These are phyloP conservation scores for roundworm (Caenorhabditis elegans) DNA, from an alignment of 1,140 invertebrate genomes.

Conservation along the genomic window DNA sequence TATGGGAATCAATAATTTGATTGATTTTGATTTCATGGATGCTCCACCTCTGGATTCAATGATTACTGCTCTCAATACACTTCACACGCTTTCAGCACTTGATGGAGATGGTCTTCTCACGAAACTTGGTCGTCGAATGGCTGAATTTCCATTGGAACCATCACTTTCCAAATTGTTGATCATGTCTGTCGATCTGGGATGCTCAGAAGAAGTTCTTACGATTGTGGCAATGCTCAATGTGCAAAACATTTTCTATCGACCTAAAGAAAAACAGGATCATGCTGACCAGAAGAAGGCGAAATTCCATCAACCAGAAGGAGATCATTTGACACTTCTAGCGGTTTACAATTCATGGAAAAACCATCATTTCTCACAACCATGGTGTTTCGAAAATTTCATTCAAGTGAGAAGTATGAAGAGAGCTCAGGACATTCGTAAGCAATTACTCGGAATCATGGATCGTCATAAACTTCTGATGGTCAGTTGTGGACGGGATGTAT, in stretches of 20 bases:
- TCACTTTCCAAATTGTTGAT: slow-evolving; percentile 98
- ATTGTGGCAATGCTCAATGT: slow-evolving; percentile 98
- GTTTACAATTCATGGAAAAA: slow-evolving; percentile 99
- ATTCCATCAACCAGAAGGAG: slow-evolving; percentile 97
- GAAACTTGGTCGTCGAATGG: slow-evolving; percentile 90
- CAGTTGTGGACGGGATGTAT: slow-evolving; percentile 90
- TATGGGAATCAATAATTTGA: slow-evolving; percentile 98
- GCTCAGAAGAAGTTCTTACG: slow-evolving; percentile 95
- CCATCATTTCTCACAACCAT: slow-evolving; percentile 96
- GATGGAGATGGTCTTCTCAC: slow-evolving; percentile 95
- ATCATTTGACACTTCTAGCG: slow-evolving; percentile 93
- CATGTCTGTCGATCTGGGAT: slow-evolving; percentile 97
- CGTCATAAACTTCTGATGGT: slow-evolving; percentile 93
- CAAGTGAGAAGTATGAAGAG: slow-evolving; percentile 93
- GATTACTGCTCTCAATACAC: slow-evolving; percentile 92
- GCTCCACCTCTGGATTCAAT: slow-evolving; percentile 92
- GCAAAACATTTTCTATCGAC: slow-evolving; percentile 95
- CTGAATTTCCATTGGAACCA: slow-evolving; percentile 96
- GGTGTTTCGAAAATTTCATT: slow-evolving; percentile 99
- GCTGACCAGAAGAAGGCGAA: slow-evolving; percentile 99
- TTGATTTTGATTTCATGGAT: slow-evolving; percentile 99
- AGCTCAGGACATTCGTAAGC: slow-evolving; percentile 96
- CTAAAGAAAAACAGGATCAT: slow-evolving; percentile 89
- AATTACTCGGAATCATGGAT: slow-evolving; percentile 76
- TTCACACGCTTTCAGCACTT: slow-evolving; percentile 92